phyloP scores from a whole-genome alignment of 2,888 invertebrate genomes.

The Resseliella maxima region DNA sequence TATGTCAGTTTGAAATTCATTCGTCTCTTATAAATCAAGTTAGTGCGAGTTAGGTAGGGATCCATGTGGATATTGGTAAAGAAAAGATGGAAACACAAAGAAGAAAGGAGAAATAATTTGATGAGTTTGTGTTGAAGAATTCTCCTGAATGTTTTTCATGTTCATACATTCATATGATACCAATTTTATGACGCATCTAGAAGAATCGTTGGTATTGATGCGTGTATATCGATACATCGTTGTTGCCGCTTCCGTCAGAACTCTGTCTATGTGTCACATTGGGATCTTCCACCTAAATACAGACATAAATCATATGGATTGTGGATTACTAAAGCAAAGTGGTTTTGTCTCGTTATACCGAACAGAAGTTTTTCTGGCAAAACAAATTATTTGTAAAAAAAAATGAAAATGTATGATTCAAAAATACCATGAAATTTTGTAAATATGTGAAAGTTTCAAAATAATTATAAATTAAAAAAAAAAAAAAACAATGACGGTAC shows the following conservation, averaged over 20 bases:
- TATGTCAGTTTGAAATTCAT: not conserved
- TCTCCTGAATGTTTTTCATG: not conserved
- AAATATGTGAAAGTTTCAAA: no score
- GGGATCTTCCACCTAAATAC: conserved; percentile 38
- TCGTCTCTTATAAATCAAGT: conserved; percentile 32
- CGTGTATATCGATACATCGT: not conserved
- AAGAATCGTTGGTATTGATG: conserved; percentile 28
- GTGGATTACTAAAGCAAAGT: conserved; percentile 6
- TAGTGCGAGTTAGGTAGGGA: conserved; percentile 4
- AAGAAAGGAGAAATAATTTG: not conserved
- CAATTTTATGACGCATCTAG: not conserved
- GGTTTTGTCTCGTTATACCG: conserved; percentile 5
- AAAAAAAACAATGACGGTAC: no score
- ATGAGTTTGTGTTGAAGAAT: not conserved
- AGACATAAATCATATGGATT: conserved; percentile 46
- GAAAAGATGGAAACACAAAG: not conserved
- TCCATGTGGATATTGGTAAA: not conserved
- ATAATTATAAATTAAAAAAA: no score
- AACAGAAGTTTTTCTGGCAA: conserved; percentile 5
- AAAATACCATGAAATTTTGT: no score
- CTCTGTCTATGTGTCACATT: not conserved
- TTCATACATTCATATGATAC: not conserved
- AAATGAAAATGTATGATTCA: not conserved
- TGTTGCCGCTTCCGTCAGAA: conserved; percentile 40
- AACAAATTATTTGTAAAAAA: not conserved